phyloP scores from a whole-genome alignment of 2,113 vertebrate species.

The Corythaeola cristata region DNA sequence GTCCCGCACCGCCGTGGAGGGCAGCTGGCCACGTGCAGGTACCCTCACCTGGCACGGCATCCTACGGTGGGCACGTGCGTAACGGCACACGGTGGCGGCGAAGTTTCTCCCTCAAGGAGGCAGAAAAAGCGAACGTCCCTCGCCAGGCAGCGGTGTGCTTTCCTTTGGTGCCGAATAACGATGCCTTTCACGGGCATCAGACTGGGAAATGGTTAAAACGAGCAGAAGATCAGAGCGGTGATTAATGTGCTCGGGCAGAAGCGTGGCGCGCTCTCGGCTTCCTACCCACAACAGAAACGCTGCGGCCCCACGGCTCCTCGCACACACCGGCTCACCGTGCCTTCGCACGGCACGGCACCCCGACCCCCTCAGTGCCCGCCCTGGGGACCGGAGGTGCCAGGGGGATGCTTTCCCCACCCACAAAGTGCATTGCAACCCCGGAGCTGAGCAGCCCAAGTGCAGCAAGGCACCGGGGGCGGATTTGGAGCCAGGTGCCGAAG shows the following conservation, averaged over 20 bases:
- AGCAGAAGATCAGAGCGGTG: background rate
- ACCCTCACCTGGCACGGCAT: background rate
- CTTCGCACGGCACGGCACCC: accelerated
- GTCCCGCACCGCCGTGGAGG: accelerated
- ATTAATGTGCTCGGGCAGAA: background rate
- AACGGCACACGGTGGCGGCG: accelerated
- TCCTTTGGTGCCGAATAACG: background rate
- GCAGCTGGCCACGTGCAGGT: background rate
- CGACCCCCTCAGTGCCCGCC: background rate
- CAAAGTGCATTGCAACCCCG: accelerated
- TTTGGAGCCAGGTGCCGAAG: background rate
- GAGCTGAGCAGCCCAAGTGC: background rate
- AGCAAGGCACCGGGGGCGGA: accelerated
- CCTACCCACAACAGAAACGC: background rate
- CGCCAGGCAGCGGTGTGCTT: background rate
- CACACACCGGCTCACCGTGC: background rate
- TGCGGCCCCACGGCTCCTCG: background rate
- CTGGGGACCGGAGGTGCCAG: accelerated
- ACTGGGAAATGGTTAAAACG: background rate
- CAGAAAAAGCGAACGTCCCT: background rate
- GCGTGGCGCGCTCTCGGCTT: background rate
- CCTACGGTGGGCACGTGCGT: accelerated
- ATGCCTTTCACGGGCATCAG: background rate
- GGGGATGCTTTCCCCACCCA: background rate
- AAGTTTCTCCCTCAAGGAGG: background rate